Base-by-base conservation (phyloP, 2,113 vertebrate species). In the Neoarius graeffei region DNA sequence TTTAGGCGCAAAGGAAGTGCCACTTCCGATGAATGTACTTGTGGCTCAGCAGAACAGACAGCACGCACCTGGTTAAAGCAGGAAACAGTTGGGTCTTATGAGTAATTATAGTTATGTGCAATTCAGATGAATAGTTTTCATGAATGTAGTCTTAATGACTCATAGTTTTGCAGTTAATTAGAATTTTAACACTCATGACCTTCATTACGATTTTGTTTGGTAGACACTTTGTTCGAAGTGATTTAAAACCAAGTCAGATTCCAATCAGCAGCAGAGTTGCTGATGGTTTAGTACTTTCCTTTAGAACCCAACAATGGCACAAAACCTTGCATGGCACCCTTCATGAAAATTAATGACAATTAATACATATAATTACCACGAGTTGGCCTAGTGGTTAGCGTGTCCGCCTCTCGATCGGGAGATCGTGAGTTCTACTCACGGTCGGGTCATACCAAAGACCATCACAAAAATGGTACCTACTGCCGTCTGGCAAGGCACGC, bases 1-100 rank as follows among this genome's bases (percentile, higher is more conserved):
- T 17, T 27, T 77, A 48, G 79, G 82, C 35, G 30, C 62, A 86
- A 56, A 59, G 82, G 83, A 90, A 79, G 81, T 67, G 81, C 64
- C 73, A 67, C 48, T 81, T 60, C 67, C 66, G 76, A 89, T 82
- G 73, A 27, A 87, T 76, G 27, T 62, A 54, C 67, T 56, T 13
- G 52, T 52, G 64, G 62, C 48, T 9, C 27, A n/a, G 30, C 20
- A 42, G n/a, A 73, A 4, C 54, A 73, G 54, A 71, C n/a, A 20
- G n/a, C n/a, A 15, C 5, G 3, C 17, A 42, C 14, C 62, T 60
- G 85, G 27, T 17, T 48, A 54, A 42, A 66, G 23, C 48, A 54
- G 50, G 62, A 86, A 81, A 56, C 76, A 13, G 10, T 56, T 9
- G 17, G 1, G 4, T 6, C 15, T 35, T 42, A 71, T 71, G 5